Percentiles rank a stretch among this genome's conserved stretches.
These are phyloP conservation scores for Larimichthys polyactis DNA, from an alignment of 2,113 vertebrate species.

Conservation along the genomic window DNA sequence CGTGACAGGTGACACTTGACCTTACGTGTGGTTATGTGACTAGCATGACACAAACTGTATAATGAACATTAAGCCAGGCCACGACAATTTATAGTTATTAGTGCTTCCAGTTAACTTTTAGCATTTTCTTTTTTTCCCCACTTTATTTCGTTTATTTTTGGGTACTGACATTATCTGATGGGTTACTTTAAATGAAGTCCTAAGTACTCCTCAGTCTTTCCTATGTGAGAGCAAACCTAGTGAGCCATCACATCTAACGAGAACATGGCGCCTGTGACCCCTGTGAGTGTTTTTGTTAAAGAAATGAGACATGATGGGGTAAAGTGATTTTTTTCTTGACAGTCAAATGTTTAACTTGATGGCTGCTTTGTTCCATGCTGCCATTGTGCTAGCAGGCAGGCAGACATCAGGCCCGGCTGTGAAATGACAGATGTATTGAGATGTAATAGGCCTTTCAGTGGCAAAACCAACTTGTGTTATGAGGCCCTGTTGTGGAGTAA, in stretches of 20 bases:
- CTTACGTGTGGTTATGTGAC: no score
- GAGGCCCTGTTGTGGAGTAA: conserved; percentile 40
- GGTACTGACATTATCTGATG: neutral
- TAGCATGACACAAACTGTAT: no score
- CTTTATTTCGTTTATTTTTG: no score
- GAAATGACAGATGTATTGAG: conserved; percentile 57
- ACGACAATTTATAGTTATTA: no score
- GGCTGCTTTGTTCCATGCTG: conserved; percentile 38
- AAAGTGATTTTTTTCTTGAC: conserved; percentile 39
- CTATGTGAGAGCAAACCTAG: neutral
- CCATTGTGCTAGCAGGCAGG: conserved; percentile 34
- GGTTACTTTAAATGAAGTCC: neutral
- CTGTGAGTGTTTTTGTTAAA: conserved; percentile 17
- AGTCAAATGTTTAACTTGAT: conserved; percentile 36
- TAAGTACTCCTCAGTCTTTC: neutral
- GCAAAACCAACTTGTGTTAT: conserved; percentile 44
- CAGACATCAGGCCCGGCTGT: conserved; percentile 32
- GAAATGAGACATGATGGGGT: conserved; percentile 23
- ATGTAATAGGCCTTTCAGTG: conserved; percentile 60
- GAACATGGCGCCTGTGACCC: conserved; percentile 9
- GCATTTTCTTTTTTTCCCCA: no score
- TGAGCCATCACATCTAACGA: conserved; percentile 20
- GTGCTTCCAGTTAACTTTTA: no score
- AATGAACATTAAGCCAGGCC: no score
- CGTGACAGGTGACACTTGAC: no score